Base-by-base conservation (phyloP, 2,113 vertebrate genomes). In the Callorhinus ursinus region DNA sequence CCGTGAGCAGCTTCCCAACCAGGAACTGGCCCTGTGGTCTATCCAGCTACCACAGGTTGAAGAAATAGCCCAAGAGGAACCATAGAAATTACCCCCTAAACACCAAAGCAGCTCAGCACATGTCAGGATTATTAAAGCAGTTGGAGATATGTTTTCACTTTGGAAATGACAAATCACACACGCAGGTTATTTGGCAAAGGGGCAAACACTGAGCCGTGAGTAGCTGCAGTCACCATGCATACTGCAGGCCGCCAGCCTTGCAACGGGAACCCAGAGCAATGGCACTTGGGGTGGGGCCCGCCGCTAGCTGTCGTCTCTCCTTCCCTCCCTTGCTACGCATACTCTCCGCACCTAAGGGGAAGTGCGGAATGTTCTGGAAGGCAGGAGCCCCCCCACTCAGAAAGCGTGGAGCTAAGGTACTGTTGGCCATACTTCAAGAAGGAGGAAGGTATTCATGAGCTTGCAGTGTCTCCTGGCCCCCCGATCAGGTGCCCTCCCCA, bases 101-200 rank as follows among this genome's bases (percentile, higher is more conserved):
- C 69, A 67, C 2, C 19, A 90, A 87, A 42, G 80, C 82, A 90
- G 22, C 63, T 49, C 59, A 95, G 77, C 81, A 80, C 8, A 26
- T 49, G 21, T 33, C 86, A 80, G 24, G 39, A 55, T 96, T 84
- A 85, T 74, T 95, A 76, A 84, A 31, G 90, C 71, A 90, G 72
- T 49, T 83, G 33, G 26, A 94, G 82, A 92, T 77, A 94, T 6
- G 15, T 65, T 83, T 93, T 96, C 81, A 61, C n/a, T 95, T 87
- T 88, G 80, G 85, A 90, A 87, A 80, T 80, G 33, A 79, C 46
- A 49, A 65, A 51, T 79, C 28, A 83, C 4, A 22, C 21, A 13
- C 6, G 4, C 59, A 76, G 51, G 31, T 59, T 74, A 59, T 92
- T 88, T 86, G 18, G 22, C 71, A n/a, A 82, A 21, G 28, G n/a